These are phyloP conservation scores for Enhydra lutris DNA, from an alignment of 2,113 vertebrate genomes.

Conservation along the genomic window DNA sequence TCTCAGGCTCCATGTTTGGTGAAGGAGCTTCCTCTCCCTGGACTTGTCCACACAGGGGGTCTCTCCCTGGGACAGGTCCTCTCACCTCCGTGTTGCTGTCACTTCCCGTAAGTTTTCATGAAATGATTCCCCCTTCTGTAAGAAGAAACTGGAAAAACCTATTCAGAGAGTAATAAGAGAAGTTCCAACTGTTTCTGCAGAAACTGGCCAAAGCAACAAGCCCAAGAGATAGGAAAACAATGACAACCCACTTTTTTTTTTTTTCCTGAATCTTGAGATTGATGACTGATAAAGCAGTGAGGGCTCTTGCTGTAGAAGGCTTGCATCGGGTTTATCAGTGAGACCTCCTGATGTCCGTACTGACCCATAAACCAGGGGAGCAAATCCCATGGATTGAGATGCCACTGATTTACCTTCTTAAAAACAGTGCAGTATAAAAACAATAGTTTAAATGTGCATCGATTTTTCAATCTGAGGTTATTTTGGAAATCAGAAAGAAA, in stretches of 20 bases:
- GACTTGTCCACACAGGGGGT: background rate
- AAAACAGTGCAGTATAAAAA: background rate
- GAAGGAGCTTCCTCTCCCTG: background rate
- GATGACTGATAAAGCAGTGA: background rate
- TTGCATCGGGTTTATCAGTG: constrained; percentile 36
- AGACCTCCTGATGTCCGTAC: constrained; percentile 11
- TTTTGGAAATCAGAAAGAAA: background rate
- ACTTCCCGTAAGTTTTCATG: background rate
- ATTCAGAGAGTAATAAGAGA: constrained; percentile 33
- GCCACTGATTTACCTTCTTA: background rate
- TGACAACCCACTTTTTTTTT: background rate
- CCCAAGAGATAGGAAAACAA: background rate
- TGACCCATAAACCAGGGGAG: constrained; percentile 38
- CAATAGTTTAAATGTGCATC: background rate
- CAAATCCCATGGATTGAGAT: constrained; percentile 22
- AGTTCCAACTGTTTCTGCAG: constrained; percentile 32
- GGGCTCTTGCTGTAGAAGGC: background rate
- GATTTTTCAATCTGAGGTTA: background rate
- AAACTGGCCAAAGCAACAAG: constrained; percentile 44
- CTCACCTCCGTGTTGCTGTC: background rate
- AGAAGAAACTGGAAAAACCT: constrained; percentile 47
- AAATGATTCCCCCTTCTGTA: constrained; percentile 17
- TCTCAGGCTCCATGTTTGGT: background rate
- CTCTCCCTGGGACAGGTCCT: background rate
- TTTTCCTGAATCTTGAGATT: constrained; percentile 38